A percentile compares a stretch with the other conserved stretches of the same genome.
phyloP scores from a whole-genome alignment of 2,113 vertebrate genomes.

The Misgurnus anguillicaudatus region DNA sequence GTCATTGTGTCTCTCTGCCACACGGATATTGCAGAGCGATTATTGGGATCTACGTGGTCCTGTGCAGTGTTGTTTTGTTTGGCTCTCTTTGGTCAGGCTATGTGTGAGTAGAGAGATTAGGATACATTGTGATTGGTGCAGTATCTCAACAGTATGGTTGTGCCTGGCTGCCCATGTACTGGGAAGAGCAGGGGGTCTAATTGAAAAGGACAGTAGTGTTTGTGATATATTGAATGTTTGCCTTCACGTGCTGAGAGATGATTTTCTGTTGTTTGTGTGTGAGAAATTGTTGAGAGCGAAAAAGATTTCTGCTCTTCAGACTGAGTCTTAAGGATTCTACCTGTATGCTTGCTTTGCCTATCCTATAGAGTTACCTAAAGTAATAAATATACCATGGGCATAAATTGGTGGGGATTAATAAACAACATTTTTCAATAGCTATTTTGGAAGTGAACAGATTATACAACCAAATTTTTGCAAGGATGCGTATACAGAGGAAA shows the following conservation, averaged over 20 bases:
- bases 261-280: constrained; percentile 2
- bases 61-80: constrained; percentile 47
- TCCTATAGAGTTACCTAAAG: no score
- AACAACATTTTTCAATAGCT: no score
- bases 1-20: constrained; percentile 37
- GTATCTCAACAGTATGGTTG: constrained; percentile 51
- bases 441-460: no score
- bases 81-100: constrained; percentile 47
- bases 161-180: constrained; percentile 41
- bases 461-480: no score
- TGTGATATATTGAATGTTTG: constrained; percentile 5
- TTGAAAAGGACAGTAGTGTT: constrained; percentile 52
- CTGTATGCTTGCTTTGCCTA: no score
- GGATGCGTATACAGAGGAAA: no score
- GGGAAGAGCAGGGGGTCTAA: constrained; percentile 46
- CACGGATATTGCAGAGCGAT: constrained; percentile 56
- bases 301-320: no score
- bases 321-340: no score
- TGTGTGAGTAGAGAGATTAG: constrained; percentile 56
- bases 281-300: not conserved
- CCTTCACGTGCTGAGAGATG: constrained; percentile 10
- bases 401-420: no score
- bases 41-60: constrained; percentile 42
- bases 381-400: no score
- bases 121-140: constrained; percentile 57